Percentiles rank a stretch among this genome's conserved stretches.
These are phyloP conservation scores for Machaerirhynchus nigripectus DNA, from an alignment of 2,113 vertebrate species.

Conservation along the genomic window DNA sequence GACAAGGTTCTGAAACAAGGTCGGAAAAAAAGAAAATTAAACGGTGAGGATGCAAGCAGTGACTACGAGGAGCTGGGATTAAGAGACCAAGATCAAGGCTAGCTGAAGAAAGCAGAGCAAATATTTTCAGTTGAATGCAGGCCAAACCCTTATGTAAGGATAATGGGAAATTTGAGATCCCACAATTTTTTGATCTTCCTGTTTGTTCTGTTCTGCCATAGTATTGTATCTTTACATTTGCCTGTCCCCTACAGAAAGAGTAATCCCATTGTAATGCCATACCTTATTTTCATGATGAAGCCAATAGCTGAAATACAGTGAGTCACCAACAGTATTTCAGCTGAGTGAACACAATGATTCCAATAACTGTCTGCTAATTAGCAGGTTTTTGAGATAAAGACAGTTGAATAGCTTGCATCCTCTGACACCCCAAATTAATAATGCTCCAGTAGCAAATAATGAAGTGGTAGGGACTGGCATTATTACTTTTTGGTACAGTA, in stretches of 20 bases:
- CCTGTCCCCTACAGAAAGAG: not conserved
- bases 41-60: not conserved
- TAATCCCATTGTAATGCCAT: not conserved
- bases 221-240: not conserved
- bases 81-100: not conserved
- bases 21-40: not conserved
- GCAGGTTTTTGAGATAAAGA: slow-evolving; percentile 36
- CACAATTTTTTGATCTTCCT: not conserved
- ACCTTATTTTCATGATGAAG: not conserved
- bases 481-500: slow-evolving; percentile 23
- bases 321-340: slow-evolving; percentile 13
- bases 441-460: slow-evolving; percentile 10
- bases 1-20: not conserved
- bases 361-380: slow-evolving; percentile 42
- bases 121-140: not conserved
- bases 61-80: not conserved
- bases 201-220: not conserved
- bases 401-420: slow-evolving; percentile 13
- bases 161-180: not conserved
- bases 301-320: not conserved
- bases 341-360: slow-evolving; percentile 1
- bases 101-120: not conserved
- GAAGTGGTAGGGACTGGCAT: not conserved
- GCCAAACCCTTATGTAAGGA: not conserved
- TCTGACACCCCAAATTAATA: slow-evolving; percentile 33